phyloP scores from a whole-genome alignment of 2,888 invertebrate genomes.

The Napeogenes sylphis region DNA sequence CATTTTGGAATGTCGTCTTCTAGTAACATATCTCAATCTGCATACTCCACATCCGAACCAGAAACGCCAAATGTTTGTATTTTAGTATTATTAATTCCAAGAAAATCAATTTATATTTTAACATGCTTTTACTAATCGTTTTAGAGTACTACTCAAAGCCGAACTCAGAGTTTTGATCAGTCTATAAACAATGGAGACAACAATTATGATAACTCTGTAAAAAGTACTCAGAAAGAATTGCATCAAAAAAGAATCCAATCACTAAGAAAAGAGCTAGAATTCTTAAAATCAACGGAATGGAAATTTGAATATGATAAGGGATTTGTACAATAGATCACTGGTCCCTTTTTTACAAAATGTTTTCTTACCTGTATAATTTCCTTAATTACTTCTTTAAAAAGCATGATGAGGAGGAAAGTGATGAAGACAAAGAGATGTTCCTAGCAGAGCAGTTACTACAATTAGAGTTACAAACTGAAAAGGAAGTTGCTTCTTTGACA shows the following conservation, averaged over 20 bases:
- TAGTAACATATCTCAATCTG: slow-evolving; percentile 67
- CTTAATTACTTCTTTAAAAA: slow-evolving; percentile 54
- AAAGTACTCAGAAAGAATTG: slow-evolving; percentile 79
- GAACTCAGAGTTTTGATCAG: slow-evolving; percentile 63
- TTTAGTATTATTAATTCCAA: background rate
- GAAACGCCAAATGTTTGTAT: slow-evolving; percentile 64
- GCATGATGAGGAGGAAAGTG: slow-evolving; percentile 38
- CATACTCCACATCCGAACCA: slow-evolving; percentile 65
- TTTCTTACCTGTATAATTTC: slow-evolving; percentile 61
- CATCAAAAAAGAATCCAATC: slow-evolving; percentile 84
- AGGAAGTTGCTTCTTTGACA: slow-evolving; percentile 25
- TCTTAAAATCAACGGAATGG: slow-evolving; percentile 89
- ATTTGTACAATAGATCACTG: slow-evolving; percentile 69
- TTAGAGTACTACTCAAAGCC: slow-evolving; percentile 52
- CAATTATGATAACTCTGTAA: slow-evolving; percentile 72
- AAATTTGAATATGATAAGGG: slow-evolving; percentile 86
- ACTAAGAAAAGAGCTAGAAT: slow-evolving; percentile 85
- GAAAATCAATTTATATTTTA: too few species aligned
- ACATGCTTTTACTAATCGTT: slow-evolving; percentile 25
- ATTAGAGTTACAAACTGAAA: slow-evolving; percentile 50
- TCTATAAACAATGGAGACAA: slow-evolving; percentile 74
- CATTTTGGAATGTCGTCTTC: slow-evolving; percentile 64
- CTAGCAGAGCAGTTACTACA: slow-evolving; percentile 60
- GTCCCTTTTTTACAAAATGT: slow-evolving; percentile 49
- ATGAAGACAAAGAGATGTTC: slow-evolving; percentile 53